Conservation (phyloP, 2,888 invertebrate genomes). For the Graphium colonna region DNA sequence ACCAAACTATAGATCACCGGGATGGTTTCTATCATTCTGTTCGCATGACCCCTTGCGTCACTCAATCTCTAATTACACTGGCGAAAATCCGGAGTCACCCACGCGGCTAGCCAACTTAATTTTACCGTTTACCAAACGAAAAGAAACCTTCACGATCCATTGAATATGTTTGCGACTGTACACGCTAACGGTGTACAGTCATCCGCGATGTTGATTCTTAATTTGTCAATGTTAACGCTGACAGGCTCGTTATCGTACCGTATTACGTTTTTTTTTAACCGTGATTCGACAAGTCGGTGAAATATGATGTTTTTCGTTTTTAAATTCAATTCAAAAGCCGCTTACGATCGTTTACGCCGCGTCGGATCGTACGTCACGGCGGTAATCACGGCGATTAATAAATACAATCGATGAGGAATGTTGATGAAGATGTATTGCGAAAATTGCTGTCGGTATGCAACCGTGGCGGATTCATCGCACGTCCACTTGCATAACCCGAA, state of each 20-base stretch:
- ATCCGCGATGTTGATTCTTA: conserved; percentile 60
- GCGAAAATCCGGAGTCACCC: conserved; percentile 64
- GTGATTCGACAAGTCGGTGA: conserved; percentile 43
- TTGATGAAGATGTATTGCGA: conserved; percentile 10
- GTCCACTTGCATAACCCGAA: conserved; percentile 12
- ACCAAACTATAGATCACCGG: conserved; percentile 27
- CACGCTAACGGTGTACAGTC: conserved; percentile 23
- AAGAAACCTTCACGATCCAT: conserved; percentile 19
- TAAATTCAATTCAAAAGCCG: conserved; percentile 36
- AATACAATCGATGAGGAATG: conserved; percentile 6
- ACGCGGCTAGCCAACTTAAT: conserved; percentile 34
- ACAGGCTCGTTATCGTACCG: conserved; percentile 59
- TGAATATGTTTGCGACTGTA: conserved; percentile 11
- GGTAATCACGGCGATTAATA: conserved; percentile 18
- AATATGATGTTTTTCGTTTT: conserved; percentile 37
- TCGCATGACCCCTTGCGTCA: conserved; percentile 71
- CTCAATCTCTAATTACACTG: conserved; percentile 68
- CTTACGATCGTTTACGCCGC: conserved; percentile 13
- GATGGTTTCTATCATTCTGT: conserved; percentile 63
- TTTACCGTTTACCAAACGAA: conserved; percentile 27
- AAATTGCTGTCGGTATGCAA: neutral
- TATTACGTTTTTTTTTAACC: conserved; percentile 47
- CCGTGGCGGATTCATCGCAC: conserved; percentile 1
- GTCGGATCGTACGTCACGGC: neutral
- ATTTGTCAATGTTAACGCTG: conserved; percentile 75